phyloP scores from a whole-genome alignment of 2,888 invertebrate species.

The Agrotis exclamationis region DNA sequence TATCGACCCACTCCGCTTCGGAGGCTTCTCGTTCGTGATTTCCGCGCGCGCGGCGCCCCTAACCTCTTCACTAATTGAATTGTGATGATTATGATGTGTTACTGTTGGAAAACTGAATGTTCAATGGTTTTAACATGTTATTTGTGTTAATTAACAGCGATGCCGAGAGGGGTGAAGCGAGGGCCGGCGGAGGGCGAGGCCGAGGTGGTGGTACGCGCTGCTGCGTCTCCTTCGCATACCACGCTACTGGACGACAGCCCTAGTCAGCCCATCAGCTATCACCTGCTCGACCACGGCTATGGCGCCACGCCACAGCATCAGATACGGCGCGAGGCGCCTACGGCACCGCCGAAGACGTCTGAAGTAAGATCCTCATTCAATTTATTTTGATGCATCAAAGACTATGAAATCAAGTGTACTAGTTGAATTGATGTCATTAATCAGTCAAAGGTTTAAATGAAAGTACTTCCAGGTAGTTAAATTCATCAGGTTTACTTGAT shows the following conservation, averaged over 20 bases:
- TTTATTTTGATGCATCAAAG: conserved; percentile 6
- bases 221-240: conserved; percentile 90
- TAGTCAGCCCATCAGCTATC: conserved; percentile 92
- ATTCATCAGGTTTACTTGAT: conserved; percentile 1
- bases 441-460: conserved; percentile 10
- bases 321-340: conserved; percentile 91
- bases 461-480: background rate
- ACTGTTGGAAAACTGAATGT: conserved; percentile 64
- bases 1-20: conserved; percentile 88
- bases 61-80: conserved; percentile 90
- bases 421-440: background rate
- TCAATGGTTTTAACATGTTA: conserved; percentile 63
- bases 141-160: conserved; percentile 81
- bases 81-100: conserved; percentile 79
- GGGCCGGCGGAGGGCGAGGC: conserved; percentile 90
- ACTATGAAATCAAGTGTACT: background rate
- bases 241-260: conserved; percentile 89
- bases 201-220: conserved; percentile 88
- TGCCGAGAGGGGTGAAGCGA: conserved; percentile 92
- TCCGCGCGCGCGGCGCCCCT: conserved; percentile 90
- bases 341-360: conserved; percentile 91
- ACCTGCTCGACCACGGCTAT: conserved; percentile 96
- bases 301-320: conserved; percentile 95
- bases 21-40: conserved; percentile 86
- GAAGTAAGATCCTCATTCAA: conserved; percentile 82